Conservation (phyloP, 2,113 vertebrate genomes). For the Nycticorax nycticorax region DNA sequence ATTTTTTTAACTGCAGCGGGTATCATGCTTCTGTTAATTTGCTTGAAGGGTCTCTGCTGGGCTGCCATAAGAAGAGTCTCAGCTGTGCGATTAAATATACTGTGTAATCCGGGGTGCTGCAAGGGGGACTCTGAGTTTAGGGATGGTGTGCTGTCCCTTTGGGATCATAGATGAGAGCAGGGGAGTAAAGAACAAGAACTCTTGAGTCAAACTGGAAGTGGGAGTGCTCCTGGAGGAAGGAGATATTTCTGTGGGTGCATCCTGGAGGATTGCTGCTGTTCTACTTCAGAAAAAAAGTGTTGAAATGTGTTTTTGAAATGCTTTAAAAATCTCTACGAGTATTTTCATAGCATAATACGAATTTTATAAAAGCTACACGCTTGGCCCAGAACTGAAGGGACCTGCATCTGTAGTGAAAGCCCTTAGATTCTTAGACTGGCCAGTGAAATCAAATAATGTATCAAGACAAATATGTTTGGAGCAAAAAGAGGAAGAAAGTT, state of each 20-base stretch:
- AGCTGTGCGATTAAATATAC: not conserved
- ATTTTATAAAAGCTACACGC: not conserved
- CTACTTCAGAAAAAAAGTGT: not conserved
- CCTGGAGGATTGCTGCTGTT: not conserved
- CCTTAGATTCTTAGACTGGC: not conserved
- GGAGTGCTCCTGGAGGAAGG: not conserved
- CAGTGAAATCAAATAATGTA: not conserved
- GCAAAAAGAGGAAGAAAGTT: not conserved
- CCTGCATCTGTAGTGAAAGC: not conserved
- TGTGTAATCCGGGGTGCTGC: not conserved
- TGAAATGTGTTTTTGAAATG: not conserved
- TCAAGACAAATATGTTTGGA: not conserved
- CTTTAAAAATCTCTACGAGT: not conserved
- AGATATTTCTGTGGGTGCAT: not conserved
- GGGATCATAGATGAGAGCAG: not conserved
- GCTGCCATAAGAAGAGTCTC: not conserved
- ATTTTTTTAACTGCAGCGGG: not conserved
- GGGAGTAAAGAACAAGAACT: not conserved
- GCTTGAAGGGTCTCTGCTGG: not conserved
- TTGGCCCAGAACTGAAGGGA: not conserved
- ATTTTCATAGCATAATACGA: not conserved
- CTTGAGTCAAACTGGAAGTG: not conserved
- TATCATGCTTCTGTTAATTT: not conserved
- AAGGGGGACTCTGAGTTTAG: not conserved
- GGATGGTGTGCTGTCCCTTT: not conserved